Evolutionary conservation across 2,113 vertebrate species (phyloP), one percentile per base, ranked within the genome.

Genomic region (Psettodes erumei): DNA sequence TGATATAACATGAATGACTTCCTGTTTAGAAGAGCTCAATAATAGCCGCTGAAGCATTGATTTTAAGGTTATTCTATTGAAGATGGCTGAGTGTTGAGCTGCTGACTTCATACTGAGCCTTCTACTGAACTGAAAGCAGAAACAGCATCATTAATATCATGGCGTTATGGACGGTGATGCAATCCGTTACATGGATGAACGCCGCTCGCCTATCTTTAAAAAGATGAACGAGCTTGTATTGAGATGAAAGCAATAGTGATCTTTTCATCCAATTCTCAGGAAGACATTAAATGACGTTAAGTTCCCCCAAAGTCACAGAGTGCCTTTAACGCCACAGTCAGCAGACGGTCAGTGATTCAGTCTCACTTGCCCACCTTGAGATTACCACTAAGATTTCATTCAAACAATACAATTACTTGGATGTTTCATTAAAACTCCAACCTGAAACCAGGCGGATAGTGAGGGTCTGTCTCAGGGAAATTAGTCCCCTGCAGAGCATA

Each of bases 401-500:
- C 25, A 18, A 63, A 75, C 30, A 50, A 38, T 45, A 15, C 32
- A 65, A 77, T 61, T 37, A 67, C 60, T 71, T 23, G 23, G 51
- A 43, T 19, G n/a, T 66, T 61, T 68, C 56, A 74, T 74, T 85
- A 83, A 65, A 81, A 60, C 32, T 75, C 27, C 37, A 73, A 81
- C 51, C 65, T 68, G 19, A 63, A 63, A 48, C 3, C 40, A 27
- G 60, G 64, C 30, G 50, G 65, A 78, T 37, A 56, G 59, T 7
- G 23, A 63, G 43, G 21, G 70, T 67, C 40, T 71, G 12, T 66
- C 77, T 71, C 15, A 3, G 69, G 40, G 56, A 75, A 75, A 71
- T 78, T 21, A 77, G 64, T 62, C 21, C 74, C 81, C 67, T 65
- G 76, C 66, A 65, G 83, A 86, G 81, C 85, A 83, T 37, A 64